phyloP scores from a whole-genome alignment of 2,113 vertebrate genomes.

The Labeo catla region DNA sequence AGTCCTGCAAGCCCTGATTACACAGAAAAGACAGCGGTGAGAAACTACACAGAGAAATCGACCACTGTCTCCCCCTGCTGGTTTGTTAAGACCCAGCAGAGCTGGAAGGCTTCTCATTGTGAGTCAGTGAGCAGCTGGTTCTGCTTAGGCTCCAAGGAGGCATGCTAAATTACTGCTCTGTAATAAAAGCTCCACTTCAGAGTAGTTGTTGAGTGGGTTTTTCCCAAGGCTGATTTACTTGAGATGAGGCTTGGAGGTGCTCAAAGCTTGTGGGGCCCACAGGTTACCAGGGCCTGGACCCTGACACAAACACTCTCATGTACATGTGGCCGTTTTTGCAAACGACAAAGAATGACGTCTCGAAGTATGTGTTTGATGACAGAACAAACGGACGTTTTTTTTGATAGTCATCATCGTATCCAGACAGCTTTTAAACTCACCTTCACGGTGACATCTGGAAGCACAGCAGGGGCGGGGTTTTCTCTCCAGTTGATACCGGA shows the following conservation, averaged over 20 bases:
- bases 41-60: constrained; percentile 13
- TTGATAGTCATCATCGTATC: neutral
- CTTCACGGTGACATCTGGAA: constrained; percentile 66
- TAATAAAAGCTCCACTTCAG: constrained; percentile 61
- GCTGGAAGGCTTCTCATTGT: constrained; percentile 27
- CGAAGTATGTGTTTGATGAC: neutral
- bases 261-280: constrained; percentile 39
- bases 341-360: constrained; percentile 23
- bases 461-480: constrained; percentile 67
- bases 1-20: neutral
- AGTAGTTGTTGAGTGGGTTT: constrained; percentile 52
- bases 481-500: constrained; percentile 83
- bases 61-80: constrained; percentile 55
- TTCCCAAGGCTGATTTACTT: constrained; percentile 56
- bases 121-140: constrained; percentile 66
- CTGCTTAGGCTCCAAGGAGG: constrained; percentile 61
- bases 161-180: constrained; percentile 61
- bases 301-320: constrained; percentile 48
- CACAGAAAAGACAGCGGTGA: neutral
- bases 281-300: constrained; percentile 31
- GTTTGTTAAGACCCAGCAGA: constrained; percentile 19
- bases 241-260: constrained; percentile 50
- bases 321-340: constrained; percentile 33
- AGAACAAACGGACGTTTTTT: neutral
- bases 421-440: constrained; percentile 67